Conservation (phyloP, 1,140 invertebrate genomes). For the Venturia canescens region DNA sequence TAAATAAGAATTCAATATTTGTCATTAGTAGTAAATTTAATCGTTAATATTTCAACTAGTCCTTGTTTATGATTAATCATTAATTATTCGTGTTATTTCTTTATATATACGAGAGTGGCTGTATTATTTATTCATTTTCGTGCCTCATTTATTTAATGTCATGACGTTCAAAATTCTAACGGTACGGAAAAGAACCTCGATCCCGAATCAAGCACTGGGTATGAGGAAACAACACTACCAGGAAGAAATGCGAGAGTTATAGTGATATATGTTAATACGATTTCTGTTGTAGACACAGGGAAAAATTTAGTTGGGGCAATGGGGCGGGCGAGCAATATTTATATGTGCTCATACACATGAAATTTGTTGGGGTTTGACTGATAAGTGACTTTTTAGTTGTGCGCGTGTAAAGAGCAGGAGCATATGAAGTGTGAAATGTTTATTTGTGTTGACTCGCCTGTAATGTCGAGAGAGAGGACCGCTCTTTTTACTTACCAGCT, state of each 20-base stretch:
- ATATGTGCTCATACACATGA: background rate
- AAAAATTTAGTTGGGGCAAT: background rate
- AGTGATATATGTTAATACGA: slow-evolving; percentile 31
- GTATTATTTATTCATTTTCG: too few relatives aligned
- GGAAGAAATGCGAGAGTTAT: slow-evolving; percentile 19
- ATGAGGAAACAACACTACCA: background rate
- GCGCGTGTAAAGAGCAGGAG: background rate
- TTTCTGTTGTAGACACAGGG: slow-evolving; percentile 18
- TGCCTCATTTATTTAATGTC: too few relatives aligned
- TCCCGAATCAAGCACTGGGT: slow-evolving; percentile 14
- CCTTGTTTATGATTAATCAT: too few relatives aligned
- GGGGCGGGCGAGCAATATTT: background rate
- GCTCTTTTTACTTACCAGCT: slow-evolving; percentile 19
- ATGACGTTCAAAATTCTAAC: background rate
- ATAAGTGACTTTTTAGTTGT: background rate
- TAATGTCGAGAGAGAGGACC: slow-evolving; percentile 17
- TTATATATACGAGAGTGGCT: too few relatives aligned
- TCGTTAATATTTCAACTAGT: too few relatives aligned
- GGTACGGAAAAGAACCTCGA: slow-evolving; percentile 15
- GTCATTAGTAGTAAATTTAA: too few relatives aligned
- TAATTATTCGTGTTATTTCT: too few relatives aligned
- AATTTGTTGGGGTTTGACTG: background rate
- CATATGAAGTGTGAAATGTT: slow-evolving; percentile 29
- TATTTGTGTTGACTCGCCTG: slow-evolving; percentile 37
- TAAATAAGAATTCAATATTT: too few relatives aligned